Evolutionary conservation across 2,797 vertebrate species (phyloP).

Genomic region (Ispidina lecontei): DNA sequence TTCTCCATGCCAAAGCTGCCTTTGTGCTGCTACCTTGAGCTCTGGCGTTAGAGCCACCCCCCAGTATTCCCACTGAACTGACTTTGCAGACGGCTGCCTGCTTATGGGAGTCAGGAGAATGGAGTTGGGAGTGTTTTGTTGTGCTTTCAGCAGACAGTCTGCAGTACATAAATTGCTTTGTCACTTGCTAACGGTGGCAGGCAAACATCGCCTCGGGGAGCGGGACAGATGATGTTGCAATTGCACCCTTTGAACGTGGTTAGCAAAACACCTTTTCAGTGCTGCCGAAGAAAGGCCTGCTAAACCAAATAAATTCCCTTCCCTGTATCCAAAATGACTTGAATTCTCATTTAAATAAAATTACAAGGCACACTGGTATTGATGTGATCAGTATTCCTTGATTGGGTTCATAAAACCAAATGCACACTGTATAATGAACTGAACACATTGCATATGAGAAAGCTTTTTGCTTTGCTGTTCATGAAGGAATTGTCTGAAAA

Average conservation of each 20-base stretch:
- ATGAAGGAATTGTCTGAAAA: constrained; percentile 14
- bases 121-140: not conserved
- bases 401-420: constrained; percentile 60
- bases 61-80: fast-evolving
- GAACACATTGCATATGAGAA: not conserved
- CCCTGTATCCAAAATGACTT: constrained; percentile 4
- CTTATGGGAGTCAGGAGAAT: not conserved
- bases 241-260: constrained; percentile 22
- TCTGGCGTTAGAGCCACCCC: not conserved
- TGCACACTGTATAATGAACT: constrained; percentile 23
- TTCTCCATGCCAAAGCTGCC: not conserved
- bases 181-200: constrained; percentile 20
- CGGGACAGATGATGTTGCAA: constrained; percentile 46
- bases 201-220: not conserved
- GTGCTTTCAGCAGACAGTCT: not conserved
- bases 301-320: constrained; percentile 30
- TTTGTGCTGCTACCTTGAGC: not conserved
- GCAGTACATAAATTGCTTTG: constrained; percentile 40
- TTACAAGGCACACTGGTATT: constrained; percentile 17
- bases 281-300: not conserved
- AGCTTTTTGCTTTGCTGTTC: not conserved
- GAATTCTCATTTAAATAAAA: constrained; percentile 64
- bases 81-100: not conserved
- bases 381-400: constrained; percentile 52
- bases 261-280: constrained; percentile 40